Evolutionary conservation across 1,140 invertebrate genomes (phyloP).

Genomic region (Drosophila parvula): DNA sequence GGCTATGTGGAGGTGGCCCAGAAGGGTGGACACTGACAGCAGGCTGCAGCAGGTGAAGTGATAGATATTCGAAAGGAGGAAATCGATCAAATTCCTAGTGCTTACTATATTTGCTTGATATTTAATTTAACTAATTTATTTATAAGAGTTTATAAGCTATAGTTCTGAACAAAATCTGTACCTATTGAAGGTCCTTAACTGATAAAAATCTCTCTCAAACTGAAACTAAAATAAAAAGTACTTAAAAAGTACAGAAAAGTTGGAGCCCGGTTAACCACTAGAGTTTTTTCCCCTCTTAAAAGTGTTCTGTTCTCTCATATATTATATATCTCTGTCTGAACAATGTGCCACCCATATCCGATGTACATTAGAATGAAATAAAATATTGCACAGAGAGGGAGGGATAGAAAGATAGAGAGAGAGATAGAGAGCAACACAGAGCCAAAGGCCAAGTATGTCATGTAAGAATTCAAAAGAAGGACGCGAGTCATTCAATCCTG

Average conservation of each 20-base stretch:
- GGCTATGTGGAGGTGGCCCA: slow-evolving; percentile 5
- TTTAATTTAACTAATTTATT: background rate
- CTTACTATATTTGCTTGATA: background rate
- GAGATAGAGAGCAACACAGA: slow-evolving; percentile 17
- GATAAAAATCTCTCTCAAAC: rapidly evolving
- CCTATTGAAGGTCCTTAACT: too few relatives aligned
- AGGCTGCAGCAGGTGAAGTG: slow-evolving; percentile 1
- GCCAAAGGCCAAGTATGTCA: slow-evolving; percentile 67
- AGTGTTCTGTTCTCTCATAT: background rate
- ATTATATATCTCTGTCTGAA: slow-evolving; percentile 4
- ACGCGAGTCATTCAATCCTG: slow-evolving; percentile 79
- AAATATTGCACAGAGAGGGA: slow-evolving; percentile 54
- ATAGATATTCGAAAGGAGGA: background rate
- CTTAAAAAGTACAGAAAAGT: too few relatives aligned
- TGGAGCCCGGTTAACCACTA: background rate
- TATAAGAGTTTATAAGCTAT: too few relatives aligned
- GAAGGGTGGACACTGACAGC: background rate
- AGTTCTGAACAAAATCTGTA: too few relatives aligned
- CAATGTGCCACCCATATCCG: slow-evolving; percentile 51
- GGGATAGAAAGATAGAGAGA: slow-evolving; percentile 23
- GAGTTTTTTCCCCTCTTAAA: background rate
- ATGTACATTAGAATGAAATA: slow-evolving; percentile 77
- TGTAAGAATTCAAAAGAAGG: slow-evolving; percentile 82
- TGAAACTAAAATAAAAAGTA: background rate
- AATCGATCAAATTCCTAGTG: background rate